Evolutionary conservation across 2,888 invertebrate genomes (phyloP).

Genomic region (Corbicula japonica): DNA sequence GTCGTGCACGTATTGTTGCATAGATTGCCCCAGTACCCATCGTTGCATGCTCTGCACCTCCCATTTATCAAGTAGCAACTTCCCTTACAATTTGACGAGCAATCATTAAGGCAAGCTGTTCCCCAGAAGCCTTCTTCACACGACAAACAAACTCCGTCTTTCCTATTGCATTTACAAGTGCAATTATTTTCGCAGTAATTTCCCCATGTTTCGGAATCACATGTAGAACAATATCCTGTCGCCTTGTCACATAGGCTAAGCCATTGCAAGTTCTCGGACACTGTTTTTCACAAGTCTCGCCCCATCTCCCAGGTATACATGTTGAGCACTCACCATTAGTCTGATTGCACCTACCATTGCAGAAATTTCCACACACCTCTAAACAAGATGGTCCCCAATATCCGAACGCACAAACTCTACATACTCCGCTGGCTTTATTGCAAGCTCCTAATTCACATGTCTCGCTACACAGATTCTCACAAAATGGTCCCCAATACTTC

Average conservation of each 20-base stretch:
- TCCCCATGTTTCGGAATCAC: slow-evolving; percentile 1
- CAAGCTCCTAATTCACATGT: background rate
- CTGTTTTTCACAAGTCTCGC: too few relatives aligned
- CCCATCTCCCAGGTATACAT: too few relatives aligned
- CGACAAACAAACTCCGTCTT: background rate
- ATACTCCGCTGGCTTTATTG: background rate
- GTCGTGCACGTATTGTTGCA: background rate
- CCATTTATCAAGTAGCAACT: background rate
- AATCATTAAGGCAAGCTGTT: background rate
- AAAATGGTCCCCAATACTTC: background rate
- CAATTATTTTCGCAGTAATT: slow-evolving; percentile 1
- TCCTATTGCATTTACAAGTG: background rate
- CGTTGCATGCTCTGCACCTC: background rate
- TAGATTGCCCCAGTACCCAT: background rate
- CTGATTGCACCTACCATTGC: slow-evolving; percentile 4
- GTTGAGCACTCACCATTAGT: too few relatives aligned
- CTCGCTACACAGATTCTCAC: background rate
- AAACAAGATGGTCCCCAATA: slow-evolving; percentile 1
- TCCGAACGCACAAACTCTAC: background rate
- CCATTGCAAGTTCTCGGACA: too few relatives aligned
- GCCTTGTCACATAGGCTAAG: slow-evolving; percentile 1
- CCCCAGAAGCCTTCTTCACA: background rate
- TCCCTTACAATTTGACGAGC: background rate
- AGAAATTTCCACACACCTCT: background rate
- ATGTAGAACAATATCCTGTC: background rate